Percentiles rank a stretch among this genome's conserved stretches.
Conservation (phyloP, 2,888 invertebrate species). For the Chalcis sispes region DNA sequence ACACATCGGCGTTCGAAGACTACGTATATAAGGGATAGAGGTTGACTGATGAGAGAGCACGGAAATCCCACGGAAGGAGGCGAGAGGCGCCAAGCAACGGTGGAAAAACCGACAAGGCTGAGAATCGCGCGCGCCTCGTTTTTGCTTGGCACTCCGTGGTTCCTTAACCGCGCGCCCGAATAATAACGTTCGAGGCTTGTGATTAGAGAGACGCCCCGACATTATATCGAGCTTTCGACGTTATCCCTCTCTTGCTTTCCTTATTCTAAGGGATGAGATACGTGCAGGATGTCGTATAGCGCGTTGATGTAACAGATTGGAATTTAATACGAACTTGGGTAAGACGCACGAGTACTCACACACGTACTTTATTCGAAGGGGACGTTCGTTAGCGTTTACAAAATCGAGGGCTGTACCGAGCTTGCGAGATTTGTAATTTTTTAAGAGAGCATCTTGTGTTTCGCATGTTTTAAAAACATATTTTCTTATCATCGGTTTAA, state of each 20-base stretch:
- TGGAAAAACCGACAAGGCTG: conserved; percentile 20
- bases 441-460: no score
- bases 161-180: conserved; percentile 42
- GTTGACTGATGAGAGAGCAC: conserved; percentile 74
- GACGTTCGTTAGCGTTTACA: neutral
- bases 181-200: conserved; percentile 46
- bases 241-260: neutral
- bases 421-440: neutral
- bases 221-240: neutral
- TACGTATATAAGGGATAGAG: no score
- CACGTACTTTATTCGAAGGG: conserved; percentile 51
- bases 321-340: conserved; percentile 72
- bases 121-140: neutral
- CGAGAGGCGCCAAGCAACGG: conserved; percentile 13
- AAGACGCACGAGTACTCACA: no score
- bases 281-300: neutral
- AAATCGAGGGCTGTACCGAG: neutral
- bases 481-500: no score
- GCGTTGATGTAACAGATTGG: conserved; percentile 74
- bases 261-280: neutral
- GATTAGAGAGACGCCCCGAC: conserved; percentile 29
- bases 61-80: conserved; percentile 25
- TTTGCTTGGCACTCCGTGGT: neutral
- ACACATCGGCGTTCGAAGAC: conserved; percentile 72
- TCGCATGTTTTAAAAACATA: no score